Base-by-base conservation (phyloP, 2,888 invertebrate species). In the Linnaemya vulpina region DNA sequence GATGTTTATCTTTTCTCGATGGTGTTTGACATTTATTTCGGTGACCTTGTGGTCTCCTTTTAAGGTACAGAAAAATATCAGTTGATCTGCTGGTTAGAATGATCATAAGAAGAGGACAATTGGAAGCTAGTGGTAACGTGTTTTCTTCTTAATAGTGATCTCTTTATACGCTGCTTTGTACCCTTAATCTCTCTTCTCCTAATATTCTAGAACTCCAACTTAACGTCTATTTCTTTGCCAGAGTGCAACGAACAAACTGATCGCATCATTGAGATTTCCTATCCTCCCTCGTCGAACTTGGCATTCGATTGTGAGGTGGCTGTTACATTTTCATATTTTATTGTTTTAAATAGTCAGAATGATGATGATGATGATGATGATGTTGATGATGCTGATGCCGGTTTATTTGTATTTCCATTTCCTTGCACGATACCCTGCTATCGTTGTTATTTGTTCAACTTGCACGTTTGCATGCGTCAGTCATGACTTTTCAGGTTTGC, bases 401-500 rank as follows among this genome's bases (percentile, higher is more conserved):
- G 10, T 46, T 53, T 71, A 55, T 71, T 71, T 55, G 38, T 30
- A 58, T 73, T 62, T 68, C n/a, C 40, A 71, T 71, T 79, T 71
- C 71, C 71, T 43, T 67, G 5, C 8, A 15, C 53, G 43, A 53
- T 68, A 46, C n/a, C n/a, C n/a, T 30, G 15, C 11, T 43, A n/a
- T 43, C 30, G 53, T 40, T 43, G 35, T 46, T 76, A 22, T 60
- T 40, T 68, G 20, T 49, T 22, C 30, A 55, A 38, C 20, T 22
- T 58, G 0, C 40, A 49, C 10, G 25, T 43, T 43, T 62, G 38
- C 7, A 25, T 80, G 67, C 67, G 68, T 63, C 62, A 55, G 35
- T 68, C 60, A 53, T 62, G 62, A 75, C 55, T 70, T 70, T 49
- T 35, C 53, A 81, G 68, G 53, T 55, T 75, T 68, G 30, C 22